These are phyloP conservation scores for Jordanella pulchra DNA, from an alignment of 2,797 vertebrate genomes.

Conservation along the genomic window DNA sequence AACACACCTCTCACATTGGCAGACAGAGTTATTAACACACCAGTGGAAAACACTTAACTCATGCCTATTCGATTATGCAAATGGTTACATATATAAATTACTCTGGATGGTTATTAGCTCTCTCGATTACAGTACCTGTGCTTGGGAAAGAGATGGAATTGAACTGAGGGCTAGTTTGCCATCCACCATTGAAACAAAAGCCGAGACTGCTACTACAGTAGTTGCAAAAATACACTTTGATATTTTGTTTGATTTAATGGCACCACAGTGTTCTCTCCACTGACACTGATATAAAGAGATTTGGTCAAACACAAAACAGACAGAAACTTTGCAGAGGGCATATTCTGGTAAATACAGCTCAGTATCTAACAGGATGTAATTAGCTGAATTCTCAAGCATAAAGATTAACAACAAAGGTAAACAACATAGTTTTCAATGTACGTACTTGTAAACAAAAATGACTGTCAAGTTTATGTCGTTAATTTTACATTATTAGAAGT, in stretches of 20 bases:
- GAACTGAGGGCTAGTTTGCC: constrained; percentile 29
- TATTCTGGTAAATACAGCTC: neutral
- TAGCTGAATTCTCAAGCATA: neutral
- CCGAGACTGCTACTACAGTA: neutral
- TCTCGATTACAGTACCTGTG: constrained; percentile 65
- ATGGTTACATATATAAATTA: constrained; percentile 73
- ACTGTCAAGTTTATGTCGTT: neutral
- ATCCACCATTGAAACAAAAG: no score
- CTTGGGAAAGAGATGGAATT: constrained; percentile 22
- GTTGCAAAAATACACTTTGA: neutral
- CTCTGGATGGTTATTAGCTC: constrained; percentile 57
- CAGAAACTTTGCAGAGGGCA: neutral
- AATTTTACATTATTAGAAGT: neutral
- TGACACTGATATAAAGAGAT: neutral
- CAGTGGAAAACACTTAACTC: constrained; percentile 66
- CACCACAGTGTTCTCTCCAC: neutral
- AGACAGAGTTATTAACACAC: constrained; percentile 63
- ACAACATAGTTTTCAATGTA: neutral
- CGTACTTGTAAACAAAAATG: neutral
- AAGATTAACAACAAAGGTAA: neutral
- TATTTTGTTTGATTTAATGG: constrained; percentile 3
- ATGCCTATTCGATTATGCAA: constrained; percentile 77
- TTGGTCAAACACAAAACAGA: constrained; percentile 2
- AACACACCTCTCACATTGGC: constrained; percentile 8
- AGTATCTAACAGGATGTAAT: neutral